Percentiles rank a stretch among this genome's conserved stretches.
Conservation (phyloP, 2,888 invertebrate species). For the Argynnis bischoffii region DNA sequence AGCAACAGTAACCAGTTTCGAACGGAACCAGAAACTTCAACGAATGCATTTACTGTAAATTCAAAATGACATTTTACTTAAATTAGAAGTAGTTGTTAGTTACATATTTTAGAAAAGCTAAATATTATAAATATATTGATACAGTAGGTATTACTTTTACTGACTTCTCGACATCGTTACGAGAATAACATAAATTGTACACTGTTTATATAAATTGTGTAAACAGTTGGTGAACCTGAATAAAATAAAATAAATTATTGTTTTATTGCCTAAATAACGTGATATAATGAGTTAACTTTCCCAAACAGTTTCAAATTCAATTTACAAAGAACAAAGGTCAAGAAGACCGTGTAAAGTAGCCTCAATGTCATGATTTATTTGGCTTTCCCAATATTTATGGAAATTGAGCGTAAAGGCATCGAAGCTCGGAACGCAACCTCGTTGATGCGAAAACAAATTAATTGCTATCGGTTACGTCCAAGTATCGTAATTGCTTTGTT, state of each 20-base stretch:
- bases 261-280: conserved; percentile 4
- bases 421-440: conserved; percentile 19
- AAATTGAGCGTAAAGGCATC: conserved; percentile 19
- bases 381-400: conserved; percentile 26
- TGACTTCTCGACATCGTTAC: neutral
- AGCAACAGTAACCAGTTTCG: no score
- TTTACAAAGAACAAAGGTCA: conserved; percentile 5
- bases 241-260: no score
- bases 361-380: conserved; percentile 17
- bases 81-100: no score
- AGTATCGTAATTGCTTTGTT: conserved; percentile 77
- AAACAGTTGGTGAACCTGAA: no score
- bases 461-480: conserved; percentile 76
- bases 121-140: no score
- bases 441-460: conserved; percentile 48
- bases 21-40: no score
- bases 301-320: neutral
- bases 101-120: no score
- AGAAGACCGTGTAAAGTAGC: neutral
- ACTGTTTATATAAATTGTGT: no score
- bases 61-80: no score
- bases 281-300: no score
- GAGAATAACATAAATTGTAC: neutral
- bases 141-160: no score
- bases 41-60: no score